A percentile compares a stretch with the other conserved stretches of the same genome.
Evolutionary conservation across 2,113 vertebrate species (phyloP).

Genomic region (Cochlearius cochlearius): DNA sequence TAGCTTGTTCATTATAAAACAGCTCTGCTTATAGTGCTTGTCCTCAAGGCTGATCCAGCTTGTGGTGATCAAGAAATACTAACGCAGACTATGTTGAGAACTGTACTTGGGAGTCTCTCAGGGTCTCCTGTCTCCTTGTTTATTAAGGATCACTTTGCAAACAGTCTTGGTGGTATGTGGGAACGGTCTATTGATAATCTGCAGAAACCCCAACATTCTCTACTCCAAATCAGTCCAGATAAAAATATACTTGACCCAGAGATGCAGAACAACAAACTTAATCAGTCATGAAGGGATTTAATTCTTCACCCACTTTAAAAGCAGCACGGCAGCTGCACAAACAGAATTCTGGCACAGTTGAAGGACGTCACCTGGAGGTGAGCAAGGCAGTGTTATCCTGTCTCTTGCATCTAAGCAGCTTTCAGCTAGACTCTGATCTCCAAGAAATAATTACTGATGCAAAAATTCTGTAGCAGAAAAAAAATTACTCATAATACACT

Average conservation of each 20-base stretch:
- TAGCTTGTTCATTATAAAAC: background rate
- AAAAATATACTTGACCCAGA: background rate
- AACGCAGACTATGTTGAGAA: background rate
- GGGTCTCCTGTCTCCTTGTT: background rate
- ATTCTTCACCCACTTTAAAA: background rate
- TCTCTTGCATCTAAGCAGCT: background rate
- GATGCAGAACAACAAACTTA: background rate
- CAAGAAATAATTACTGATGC: background rate
- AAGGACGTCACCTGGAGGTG: background rate
- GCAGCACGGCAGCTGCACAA: background rate
- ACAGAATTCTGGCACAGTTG: background rate
- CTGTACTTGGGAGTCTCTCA: background rate
- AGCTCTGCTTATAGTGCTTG: background rate
- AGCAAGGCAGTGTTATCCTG: background rate
- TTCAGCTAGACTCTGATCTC: background rate
- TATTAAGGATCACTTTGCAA: background rate
- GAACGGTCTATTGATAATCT: background rate
- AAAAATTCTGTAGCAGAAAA: background rate
- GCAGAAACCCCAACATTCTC: background rate
- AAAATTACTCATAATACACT: background rate
- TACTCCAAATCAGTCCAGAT: background rate
- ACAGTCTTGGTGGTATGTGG: background rate
- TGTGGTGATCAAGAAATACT: background rate
- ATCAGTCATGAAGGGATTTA: background rate
- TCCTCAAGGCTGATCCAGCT: background rate